Evolutionary conservation across 2,113 vertebrate genomes (phyloP).

Genomic region (Saguinus midas): DNA sequence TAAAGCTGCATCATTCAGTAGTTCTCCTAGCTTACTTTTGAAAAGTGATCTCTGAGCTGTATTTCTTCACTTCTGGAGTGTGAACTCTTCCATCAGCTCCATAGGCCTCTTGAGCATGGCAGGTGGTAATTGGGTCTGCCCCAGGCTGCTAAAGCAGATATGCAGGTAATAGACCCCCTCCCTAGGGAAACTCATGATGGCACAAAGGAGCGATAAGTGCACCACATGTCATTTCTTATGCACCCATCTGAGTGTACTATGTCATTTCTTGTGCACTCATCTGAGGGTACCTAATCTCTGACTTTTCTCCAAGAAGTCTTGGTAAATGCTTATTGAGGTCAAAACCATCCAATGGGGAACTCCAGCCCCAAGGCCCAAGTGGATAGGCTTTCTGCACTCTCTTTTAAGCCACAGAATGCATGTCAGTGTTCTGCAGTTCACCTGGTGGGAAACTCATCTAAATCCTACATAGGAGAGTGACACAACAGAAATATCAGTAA

Average conservation of each 20-base stretch:
- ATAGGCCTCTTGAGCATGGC: background rate
- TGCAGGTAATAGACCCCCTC: background rate
- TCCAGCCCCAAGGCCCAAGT: background rate
- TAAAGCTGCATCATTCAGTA: background rate
- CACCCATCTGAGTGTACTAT: background rate
- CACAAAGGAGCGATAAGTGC: background rate
- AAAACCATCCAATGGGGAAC: background rate
- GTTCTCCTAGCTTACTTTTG: background rate
- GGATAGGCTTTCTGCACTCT: background rate
- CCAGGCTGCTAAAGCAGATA: background rate
- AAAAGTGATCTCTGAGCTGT: background rate
- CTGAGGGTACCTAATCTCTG: background rate
- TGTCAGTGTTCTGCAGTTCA: background rate
- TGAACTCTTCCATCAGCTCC: background rate
- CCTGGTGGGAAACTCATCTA: background rate
- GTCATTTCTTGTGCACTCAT: background rate
- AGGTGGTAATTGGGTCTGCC: background rate
- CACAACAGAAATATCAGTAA: background rate
- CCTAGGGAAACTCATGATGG: background rate
- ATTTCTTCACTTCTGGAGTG: background rate
- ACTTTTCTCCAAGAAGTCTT: background rate
- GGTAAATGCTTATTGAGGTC: background rate
- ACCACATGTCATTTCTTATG: background rate
- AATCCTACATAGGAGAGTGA: background rate
- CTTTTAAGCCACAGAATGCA: background rate